Conservation (phyloP, 2,797 vertebrate species). For the Apodemus agrarius region DNA sequence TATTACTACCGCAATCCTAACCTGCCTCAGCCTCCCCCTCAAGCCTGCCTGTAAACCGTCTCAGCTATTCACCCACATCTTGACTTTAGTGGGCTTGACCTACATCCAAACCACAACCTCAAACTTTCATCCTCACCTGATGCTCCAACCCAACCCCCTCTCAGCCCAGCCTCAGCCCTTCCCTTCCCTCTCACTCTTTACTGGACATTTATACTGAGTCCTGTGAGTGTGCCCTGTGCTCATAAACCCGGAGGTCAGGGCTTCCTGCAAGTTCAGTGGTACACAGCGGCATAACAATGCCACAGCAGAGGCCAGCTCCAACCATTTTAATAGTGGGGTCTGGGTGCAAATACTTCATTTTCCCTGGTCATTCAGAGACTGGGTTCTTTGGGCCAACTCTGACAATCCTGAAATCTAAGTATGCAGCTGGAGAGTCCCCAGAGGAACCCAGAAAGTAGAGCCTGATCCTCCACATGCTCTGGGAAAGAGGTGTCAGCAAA, state of each 20-base stretch:
- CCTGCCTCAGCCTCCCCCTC: background rate
- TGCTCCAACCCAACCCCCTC: background rate
- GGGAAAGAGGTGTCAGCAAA: background rate
- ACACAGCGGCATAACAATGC: background rate
- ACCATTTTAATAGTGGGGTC: background rate
- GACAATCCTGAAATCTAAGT: conserved; percentile 2
- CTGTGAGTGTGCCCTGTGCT: background rate
- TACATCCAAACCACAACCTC: background rate
- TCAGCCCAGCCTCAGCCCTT: background rate
- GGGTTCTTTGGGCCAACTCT: background rate
- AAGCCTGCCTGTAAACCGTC: background rate
- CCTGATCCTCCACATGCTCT: background rate
- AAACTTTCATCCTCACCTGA: background rate
- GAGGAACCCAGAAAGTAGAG: background rate
- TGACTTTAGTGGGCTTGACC: background rate
- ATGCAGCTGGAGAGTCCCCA: background rate
- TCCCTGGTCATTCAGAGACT: background rate
- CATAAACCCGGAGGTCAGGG: background rate
- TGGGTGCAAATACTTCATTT: background rate
- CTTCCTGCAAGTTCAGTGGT: background rate
- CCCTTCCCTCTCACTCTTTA: background rate
- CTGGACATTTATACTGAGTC: background rate
- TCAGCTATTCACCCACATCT: background rate
- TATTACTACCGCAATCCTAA: background rate
- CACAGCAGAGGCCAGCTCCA: background rate